Conservation (phyloP, 2,888 invertebrate species). For the Thysanoteuthis rhombus region DNA sequence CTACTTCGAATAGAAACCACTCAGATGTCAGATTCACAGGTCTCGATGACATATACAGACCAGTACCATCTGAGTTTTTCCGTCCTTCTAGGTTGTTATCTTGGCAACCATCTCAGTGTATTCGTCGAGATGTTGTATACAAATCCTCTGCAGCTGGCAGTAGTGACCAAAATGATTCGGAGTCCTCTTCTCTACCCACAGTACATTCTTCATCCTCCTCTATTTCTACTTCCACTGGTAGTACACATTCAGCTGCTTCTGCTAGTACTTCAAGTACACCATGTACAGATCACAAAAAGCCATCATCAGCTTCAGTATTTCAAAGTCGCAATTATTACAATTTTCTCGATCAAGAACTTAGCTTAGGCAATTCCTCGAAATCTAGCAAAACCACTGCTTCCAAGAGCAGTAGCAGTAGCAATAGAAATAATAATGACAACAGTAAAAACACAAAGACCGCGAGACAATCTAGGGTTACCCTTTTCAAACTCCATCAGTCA, state of each 20-base stretch:
- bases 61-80: slow-evolving; percentile 20
- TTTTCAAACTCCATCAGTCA: not conserved
- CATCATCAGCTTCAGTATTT: not conserved
- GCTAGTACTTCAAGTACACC: not conserved
- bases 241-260: not conserved
- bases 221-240: not conserved
- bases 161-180: not conserved
- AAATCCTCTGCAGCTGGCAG: not conserved
- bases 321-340: not conserved
- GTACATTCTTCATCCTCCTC: not conserved
- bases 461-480: not conserved
- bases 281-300: not conserved
- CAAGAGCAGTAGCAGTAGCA: not conserved
- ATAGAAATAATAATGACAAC: not conserved
- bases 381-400: not conserved
- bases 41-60: not conserved
- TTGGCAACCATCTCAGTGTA: slow-evolving; percentile 13
- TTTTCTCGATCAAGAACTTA: not conserved
- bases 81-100: slow-evolving; percentile 20
- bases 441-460: not conserved
- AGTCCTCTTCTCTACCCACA: not conserved
- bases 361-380: not conserved
- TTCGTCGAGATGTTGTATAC: not conserved
- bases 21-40: not conserved
- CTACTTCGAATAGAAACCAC: not conserved